A percentile compares a stretch with the other conserved stretches of the same genome.
Evolutionary conservation across 2,888 invertebrate species (phyloP).

Genomic region (Macropis europaea): DNA sequence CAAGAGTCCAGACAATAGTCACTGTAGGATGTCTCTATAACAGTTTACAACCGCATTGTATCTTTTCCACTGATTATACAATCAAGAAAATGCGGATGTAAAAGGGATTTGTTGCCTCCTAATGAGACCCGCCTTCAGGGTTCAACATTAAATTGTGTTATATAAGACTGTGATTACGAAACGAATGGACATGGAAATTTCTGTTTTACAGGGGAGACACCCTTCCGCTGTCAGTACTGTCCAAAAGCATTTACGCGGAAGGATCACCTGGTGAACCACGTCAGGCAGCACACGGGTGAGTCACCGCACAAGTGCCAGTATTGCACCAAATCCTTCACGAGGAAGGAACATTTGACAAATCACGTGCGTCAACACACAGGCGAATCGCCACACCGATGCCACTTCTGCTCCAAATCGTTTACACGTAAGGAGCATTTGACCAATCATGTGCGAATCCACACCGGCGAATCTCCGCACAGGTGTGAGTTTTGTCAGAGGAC

Average conservation of each 20-base stretch:
- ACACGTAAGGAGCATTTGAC: conserved; percentile 93
- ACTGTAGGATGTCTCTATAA: no score
- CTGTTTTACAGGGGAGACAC: conserved; percentile 83
- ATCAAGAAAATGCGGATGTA: no score
- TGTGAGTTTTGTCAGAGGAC: conserved; percentile 87
- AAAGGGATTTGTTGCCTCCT: no score
- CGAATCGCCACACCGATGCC: conserved; percentile 92
- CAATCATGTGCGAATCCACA: conserved; percentile 87
- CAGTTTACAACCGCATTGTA: no score
- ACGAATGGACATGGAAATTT: no score
- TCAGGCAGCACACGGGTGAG: conserved; percentile 88
- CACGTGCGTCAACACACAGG: conserved; percentile 94
- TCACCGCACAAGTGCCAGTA: conserved; percentile 89
- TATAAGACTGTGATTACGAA: no score
- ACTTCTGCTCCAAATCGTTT: conserved; percentile 91
- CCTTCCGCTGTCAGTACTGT: conserved; percentile 91
- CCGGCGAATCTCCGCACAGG: conserved; percentile 85
- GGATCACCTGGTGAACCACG: conserved; percentile 89
- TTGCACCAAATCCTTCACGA: conserved; percentile 89
- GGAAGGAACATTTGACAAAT: conserved; percentile 91
- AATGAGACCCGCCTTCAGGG: no score
- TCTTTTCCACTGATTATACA: no score
- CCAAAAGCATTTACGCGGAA: conserved; percentile 92
- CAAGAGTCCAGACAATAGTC: no score
- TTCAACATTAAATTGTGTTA: no score